Evolutionary conservation across 2,888 invertebrate species (phyloP), one percentile per base, ranked within the genome.

Genomic region (Drosophila leonis): DNA sequence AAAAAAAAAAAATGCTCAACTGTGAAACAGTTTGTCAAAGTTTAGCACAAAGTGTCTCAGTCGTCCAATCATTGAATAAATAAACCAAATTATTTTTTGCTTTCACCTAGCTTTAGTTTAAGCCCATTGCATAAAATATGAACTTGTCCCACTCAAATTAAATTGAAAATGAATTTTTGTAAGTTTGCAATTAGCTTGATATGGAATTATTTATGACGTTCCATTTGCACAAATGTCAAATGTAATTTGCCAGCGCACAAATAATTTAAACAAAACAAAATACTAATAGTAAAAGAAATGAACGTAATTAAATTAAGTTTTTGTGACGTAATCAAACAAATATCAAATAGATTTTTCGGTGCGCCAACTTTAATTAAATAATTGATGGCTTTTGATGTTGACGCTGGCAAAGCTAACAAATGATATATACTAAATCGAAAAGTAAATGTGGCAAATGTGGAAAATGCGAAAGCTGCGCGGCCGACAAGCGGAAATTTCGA

Each of bases 371-470:
- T 71, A 80, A 88, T 85, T 85, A 80, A 85, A 78, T 85, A 83
- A 85, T 82, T 85, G 83, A 82, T 59, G 64, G 71, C 75, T 74
- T 84, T 87, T 83, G 73, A 75, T 68, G 87, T 82, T 73, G 75
- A 66, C 72, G 67, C 67, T 65, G 55, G 10, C 33, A 62, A 42
- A 46, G 46, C 77, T 62, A 74, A 72, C 70, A 77, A 70, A 60
- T 57, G 56, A 29, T 27, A 51, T 35, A 62, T 52, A 37, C 56
- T 15, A 52, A 59, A 65, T 41, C 51, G 39, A 44, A 68, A 73
- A 69, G 71, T 49, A 71, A 80, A 78, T 73, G 65, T 56, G 68
- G 44, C 9, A 78, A 67, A 72, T 75, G 37, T 29, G 51, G 37
- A 27, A 39, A 39, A 35, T 54, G 52, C 13, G 37, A 37, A 39